Conservation (phyloP, 2,888 invertebrate genomes). For the Nomada ferruginata region DNA sequence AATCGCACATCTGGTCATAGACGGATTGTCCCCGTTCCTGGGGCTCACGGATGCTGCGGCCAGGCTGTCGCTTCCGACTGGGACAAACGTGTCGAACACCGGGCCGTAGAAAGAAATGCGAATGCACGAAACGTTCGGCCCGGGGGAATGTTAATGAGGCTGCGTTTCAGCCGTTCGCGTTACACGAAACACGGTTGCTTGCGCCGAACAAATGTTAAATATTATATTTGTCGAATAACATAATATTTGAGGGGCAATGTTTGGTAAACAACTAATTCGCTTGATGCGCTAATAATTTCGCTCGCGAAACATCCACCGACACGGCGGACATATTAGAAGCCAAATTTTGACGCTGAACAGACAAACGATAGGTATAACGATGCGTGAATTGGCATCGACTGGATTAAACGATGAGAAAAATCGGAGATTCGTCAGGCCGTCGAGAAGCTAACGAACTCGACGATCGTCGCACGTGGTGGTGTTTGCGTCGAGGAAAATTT, state of each 20-base stretch:
- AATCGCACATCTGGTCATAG: slow-evolving; percentile 78
- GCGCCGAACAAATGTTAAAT: slow-evolving; percentile 8
- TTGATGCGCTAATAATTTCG: not conserved
- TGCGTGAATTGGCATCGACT: not conserved
- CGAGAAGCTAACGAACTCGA: not conserved
- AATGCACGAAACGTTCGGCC: not conserved
- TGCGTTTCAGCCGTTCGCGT: not conserved
- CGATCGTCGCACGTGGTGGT: not conserved
- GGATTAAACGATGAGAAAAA: not conserved
- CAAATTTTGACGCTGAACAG: not conserved
- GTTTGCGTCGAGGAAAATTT: slow-evolving; percentile 36
- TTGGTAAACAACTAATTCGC: not conserved
- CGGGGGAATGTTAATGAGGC: not conserved
- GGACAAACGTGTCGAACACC: not conserved
- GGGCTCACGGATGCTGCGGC: slow-evolving; percentile 53
- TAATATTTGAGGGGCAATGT: slow-evolving; percentile 16
- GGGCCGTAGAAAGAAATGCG: not conserved
- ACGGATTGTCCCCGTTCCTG: slow-evolving; percentile 69
- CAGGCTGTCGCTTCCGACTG: slow-evolving; percentile 26
- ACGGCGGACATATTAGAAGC: not conserved
- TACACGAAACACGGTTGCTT: slow-evolving; percentile 7
- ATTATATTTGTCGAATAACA: slow-evolving; percentile 11
- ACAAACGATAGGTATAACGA: not conserved
- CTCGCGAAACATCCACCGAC: not conserved
- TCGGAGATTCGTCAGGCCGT: not conserved